A percentile compares a stretch with the other conserved stretches of the same genome.
Evolutionary conservation across 2,888 invertebrate genomes (phyloP).

Genomic region (Mantis religiosa): DNA sequence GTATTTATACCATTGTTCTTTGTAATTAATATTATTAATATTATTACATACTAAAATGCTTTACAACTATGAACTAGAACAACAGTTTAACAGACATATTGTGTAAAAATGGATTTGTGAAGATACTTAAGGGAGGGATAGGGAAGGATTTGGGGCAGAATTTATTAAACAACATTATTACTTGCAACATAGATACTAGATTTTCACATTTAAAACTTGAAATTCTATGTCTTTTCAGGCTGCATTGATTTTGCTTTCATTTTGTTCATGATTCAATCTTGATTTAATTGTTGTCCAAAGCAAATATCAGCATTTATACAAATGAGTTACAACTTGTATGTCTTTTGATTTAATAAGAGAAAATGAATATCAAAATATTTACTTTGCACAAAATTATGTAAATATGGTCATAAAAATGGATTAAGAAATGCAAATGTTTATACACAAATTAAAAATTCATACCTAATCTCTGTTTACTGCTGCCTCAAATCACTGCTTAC

Average conservation of each 20-base stretch:
- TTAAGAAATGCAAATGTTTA: background rate
- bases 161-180: background rate
- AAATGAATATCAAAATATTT: background rate
- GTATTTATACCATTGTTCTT: background rate
- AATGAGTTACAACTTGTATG: background rate
- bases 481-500: no score
- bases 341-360: background rate
- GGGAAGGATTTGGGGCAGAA: background rate
- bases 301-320: background rate
- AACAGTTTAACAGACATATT: conserved; percentile 11
- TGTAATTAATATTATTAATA: background rate
- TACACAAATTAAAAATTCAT: background rate
- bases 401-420: background rate
- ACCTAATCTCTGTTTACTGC: no score
- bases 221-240: background rate
- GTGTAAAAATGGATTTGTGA: conserved; percentile 11
- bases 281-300: background rate
- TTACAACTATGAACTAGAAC: conserved; percentile 17
- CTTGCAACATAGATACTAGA: background rate
- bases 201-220: background rate
- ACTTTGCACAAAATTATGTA: background rate
- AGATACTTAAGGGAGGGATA: background rate
- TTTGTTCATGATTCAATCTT: background rate
- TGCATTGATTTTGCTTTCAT: background rate
- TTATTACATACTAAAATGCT: background rate